phyloP scores from a whole-genome alignment of 2,888 invertebrate genomes.

The Pterostichus madidus region DNA sequence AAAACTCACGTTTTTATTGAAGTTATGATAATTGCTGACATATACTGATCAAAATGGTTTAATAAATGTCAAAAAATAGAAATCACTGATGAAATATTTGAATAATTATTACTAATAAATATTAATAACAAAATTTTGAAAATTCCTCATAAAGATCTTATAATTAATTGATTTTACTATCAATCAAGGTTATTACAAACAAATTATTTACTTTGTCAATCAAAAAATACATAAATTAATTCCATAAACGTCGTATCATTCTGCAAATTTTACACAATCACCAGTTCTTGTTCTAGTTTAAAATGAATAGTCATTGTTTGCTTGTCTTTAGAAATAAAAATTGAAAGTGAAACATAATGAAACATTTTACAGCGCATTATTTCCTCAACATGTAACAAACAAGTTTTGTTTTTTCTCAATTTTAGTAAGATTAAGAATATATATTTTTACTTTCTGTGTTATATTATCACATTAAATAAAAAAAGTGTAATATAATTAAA shows the following conservation, averaged over 20 bases:
- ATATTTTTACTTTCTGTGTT: not conserved
- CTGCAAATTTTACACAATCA: not conserved
- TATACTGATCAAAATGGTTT: slow-evolving; percentile 40
- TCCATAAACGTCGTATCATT: not conserved
- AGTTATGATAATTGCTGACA: slow-evolving; percentile 23
- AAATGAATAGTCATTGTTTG: slow-evolving; percentile 6
- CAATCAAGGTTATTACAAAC: slow-evolving; percentile 17
- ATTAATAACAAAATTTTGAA: slow-evolving; percentile 37
- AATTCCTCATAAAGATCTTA: slow-evolving; percentile 10
- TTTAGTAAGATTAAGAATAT: no score
- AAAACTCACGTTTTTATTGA: slow-evolving; percentile 27
- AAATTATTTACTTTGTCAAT: slow-evolving; percentile 36
- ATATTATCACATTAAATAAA: not conserved
- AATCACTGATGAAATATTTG: slow-evolving; percentile 42
- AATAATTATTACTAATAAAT: slow-evolving; percentile 27
- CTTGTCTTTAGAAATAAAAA: not conserved
- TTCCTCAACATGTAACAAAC: not conserved
- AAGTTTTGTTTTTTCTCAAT: not conserved
- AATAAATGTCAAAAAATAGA: slow-evolving; percentile 46
- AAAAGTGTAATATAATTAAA: not conserved
- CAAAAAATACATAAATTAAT: slow-evolving; percentile 31
- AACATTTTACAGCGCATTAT: not conserved
- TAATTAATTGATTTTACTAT: slow-evolving; percentile 1
- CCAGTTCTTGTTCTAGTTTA: not conserved
- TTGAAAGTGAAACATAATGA: not conserved